phyloP scores from a whole-genome alignment of 2,113 vertebrate species.

The Dendrocopos noguchii region DNA sequence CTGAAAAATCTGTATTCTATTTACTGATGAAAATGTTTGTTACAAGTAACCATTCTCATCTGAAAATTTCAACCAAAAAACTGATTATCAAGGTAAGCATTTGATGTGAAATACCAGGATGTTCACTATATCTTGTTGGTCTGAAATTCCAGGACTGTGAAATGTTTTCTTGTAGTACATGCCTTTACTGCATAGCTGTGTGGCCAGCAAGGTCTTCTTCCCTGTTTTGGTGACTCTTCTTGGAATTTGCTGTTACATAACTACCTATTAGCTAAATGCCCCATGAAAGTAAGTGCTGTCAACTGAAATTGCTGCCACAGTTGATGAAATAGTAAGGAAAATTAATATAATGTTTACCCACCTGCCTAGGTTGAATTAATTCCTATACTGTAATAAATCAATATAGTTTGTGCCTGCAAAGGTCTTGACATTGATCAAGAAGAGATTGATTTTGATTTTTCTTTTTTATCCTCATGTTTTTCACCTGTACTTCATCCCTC shows the following conservation, averaged over 20 bases:
- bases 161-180: neutral
- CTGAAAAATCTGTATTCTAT: conserved; percentile 90
- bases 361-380: neutral
- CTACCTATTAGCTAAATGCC: neutral
- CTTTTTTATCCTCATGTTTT: neutral
- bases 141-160: neutral
- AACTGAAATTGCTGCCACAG: neutral
- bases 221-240: neutral
- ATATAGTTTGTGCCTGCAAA: neutral
- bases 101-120: neutral
- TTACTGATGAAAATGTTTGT: conserved; percentile 95
- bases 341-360: neutral
- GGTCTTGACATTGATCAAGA: neutral
- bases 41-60: conserved; percentile 78
- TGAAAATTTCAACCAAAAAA: conserved; percentile 84
- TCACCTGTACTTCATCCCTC: neutral
- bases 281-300: neutral
- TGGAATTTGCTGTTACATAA: neutral
- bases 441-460: neutral
- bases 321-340: neutral
- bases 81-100: conserved; percentile 88
- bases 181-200: neutral
- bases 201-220: neutral
- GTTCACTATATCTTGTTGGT: neutral
- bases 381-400: neutral